Conservation (phyloP, 2,797 vertebrate genomes). For the Peromyscus aztecus region DNA sequence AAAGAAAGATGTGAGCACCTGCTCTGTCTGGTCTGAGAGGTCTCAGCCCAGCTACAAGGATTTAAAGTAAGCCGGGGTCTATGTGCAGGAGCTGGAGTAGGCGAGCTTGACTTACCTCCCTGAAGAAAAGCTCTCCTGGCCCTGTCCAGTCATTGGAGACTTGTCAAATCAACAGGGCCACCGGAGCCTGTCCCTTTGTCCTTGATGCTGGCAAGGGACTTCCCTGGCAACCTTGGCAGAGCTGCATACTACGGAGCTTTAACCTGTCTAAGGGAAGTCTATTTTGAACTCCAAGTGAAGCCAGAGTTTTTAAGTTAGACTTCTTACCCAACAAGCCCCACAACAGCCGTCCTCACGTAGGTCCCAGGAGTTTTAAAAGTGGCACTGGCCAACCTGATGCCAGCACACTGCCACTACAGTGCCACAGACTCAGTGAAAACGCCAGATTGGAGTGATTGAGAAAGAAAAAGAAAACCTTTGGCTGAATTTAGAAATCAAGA, state of each 20-base stretch:
- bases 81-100: background rate
- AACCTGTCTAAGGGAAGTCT: constrained; percentile 71
- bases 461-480: constrained; percentile 30
- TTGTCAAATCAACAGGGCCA: background rate
- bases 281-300: constrained; percentile 68
- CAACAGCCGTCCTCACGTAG: rapidly evolving
- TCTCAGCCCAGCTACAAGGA: background rate
- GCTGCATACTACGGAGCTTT: constrained; percentile 24
- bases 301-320: constrained; percentile 40
- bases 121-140: rapidly evolving
- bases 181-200: constrained; percentile 42
- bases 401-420: rapidly evolving
- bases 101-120: rapidly evolving
- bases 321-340: background rate
- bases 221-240: constrained; percentile 63
- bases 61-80: background rate
- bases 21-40: background rate
- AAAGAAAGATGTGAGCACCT: background rate
- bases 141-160: background rate
- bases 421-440: background rate
- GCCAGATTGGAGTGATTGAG: background rate
- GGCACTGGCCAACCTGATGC: background rate
- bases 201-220: constrained; percentile 53
- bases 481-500: constrained; percentile 52
- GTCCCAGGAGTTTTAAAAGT: background rate